phyloP scores from a whole-genome alignment of 1,140 invertebrate species.

The Bemisia tabaci region DNA sequence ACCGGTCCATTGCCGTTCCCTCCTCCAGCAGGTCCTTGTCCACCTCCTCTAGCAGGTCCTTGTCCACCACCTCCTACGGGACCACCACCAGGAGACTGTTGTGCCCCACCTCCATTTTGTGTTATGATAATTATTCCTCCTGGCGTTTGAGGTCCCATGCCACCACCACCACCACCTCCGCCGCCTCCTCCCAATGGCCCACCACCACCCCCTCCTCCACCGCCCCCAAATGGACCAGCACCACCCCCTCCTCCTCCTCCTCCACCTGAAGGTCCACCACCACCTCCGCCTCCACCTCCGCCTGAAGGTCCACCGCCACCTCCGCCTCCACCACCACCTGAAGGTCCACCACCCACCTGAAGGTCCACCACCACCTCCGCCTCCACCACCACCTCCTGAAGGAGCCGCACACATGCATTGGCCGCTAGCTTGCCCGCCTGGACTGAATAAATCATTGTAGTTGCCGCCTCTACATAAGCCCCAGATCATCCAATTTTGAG shows the following conservation, averaged over 20 bases:
- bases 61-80: background rate
- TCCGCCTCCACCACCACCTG: background rate
- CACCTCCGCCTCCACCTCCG: background rate
- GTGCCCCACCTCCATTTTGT: no score
- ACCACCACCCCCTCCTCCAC: background rate
- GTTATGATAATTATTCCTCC: no score
- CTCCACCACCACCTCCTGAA: background rate
- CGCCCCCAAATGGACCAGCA: background rate
- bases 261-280: background rate
- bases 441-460: background rate
- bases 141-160: no score
- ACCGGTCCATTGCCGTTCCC: no score
- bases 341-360: background rate
- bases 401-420: background rate
- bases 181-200: background rate
- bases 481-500: background rate
- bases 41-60: background rate
- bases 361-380: background rate
- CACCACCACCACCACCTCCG: background rate
- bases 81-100: no score
- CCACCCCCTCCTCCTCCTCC: no score
- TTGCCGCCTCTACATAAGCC: background rate
- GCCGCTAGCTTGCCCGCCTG: background rate
- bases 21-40: no score
- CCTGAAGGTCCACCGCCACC: background rate